Conservation (phyloP, 92 coral and sea anemone species). For the Hydrozoanthus gracilis region DNA sequence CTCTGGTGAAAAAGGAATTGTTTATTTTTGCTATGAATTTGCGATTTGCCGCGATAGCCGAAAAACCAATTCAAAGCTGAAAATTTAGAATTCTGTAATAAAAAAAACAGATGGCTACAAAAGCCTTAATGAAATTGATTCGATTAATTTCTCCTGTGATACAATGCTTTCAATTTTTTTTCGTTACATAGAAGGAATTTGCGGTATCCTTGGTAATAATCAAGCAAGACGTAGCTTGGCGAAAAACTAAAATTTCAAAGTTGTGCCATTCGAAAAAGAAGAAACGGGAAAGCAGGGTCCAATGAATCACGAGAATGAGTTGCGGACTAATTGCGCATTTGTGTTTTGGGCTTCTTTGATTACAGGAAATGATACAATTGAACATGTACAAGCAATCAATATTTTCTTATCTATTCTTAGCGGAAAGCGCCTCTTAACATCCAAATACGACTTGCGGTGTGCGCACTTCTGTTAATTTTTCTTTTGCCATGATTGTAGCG, state of each 20-base stretch:
- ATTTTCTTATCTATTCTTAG: slow-evolving; percentile 19
- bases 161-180: slow-evolving; percentile 46
- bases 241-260: slow-evolving; percentile 10
- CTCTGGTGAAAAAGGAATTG: background rate
- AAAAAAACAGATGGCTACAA: slow-evolving; percentile 36
- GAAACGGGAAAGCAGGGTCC: background rate
- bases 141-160: slow-evolving; percentile 43
- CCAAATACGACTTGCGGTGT: slow-evolving; percentile 14
- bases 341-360: slow-evolving; percentile 27
- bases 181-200: slow-evolving; percentile 31
- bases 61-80: slow-evolving; percentile 30
- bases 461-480: slow-evolving; percentile 15
- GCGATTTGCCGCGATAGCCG: slow-evolving; percentile 30
- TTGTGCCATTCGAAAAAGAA: background rate
- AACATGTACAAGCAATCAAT: slow-evolving; percentile 19
- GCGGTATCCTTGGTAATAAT: slow-evolving; percentile 34
- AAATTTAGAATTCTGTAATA: slow-evolving; percentile 8
- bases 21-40: background rate
- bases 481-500: background rate
- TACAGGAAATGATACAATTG: slow-evolving; percentile 54
- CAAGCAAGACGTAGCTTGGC: slow-evolving; percentile 13
- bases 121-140: slow-evolving; percentile 35
- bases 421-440: slow-evolving; percentile 39
- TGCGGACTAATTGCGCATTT: slow-evolving; percentile 38
- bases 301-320: slow-evolving; percentile 22